Evolutionary conservation across 2,797 vertebrate species (phyloP), one percentile per base, ranked within the genome.

Genomic region (Acanthurus leucopareius): DNA sequence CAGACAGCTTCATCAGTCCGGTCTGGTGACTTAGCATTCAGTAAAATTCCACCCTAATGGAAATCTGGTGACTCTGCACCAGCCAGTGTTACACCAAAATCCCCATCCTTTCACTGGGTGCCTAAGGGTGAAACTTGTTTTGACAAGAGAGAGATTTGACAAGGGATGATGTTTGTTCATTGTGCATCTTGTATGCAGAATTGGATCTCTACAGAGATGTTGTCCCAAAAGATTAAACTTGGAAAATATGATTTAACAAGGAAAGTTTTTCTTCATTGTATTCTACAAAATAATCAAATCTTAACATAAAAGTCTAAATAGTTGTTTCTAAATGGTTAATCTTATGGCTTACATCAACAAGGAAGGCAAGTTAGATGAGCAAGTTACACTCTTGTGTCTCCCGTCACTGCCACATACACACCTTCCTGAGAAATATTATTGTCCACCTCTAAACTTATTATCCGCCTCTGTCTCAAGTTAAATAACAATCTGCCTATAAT

Each of bases 21-120:
- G 79, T 90, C 87, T 83, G 84, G 84, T 88, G 79, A 88, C 57
- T 86, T 78, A 74, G 68, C 74, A 71, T 84, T 86, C 72, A 76
- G 78, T 91, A 57, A 83, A 87, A 90, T 87, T 87, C 90, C 86
- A 77, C 32, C 66, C 85, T 80, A 77, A 86, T 80, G 58, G 73
- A 73, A 92, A 90, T 87, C 87, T 90, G 85, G 90, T 92, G 92
- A 94, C 85, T 85, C 74, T 77, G 86, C 69, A 13, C 66, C 45
- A 54, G 63, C 69, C 32, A 35, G 73, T 8, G 56, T 66, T 72
- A 49, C 49, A 78, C 75, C 86, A 73, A 88, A 88, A 89, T 57
- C 82, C 88, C 38, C 0, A 13, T 89, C 82, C 73, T 85, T 92
- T 91, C 84, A 90, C 44, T 16, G 32, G 19, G 61, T 76, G 90